Conservation (phyloP, 2,113 vertebrate species). For the Heloderma charlesbogerti region DNA sequence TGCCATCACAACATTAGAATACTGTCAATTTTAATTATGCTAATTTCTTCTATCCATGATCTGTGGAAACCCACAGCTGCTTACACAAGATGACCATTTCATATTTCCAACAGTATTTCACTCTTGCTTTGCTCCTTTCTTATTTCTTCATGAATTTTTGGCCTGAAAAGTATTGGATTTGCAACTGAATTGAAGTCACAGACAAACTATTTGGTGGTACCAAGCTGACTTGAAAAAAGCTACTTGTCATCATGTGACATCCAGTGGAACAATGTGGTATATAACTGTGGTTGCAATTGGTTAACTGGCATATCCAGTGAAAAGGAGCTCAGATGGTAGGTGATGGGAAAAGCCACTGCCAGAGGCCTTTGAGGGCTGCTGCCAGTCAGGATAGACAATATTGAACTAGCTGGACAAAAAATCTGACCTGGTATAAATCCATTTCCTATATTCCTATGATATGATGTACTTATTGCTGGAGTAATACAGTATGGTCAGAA, state of each 20-base stretch:
- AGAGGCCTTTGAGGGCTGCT: neutral
- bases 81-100: neutral
- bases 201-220: neutral
- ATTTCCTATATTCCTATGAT: neutral
- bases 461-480: neutral
- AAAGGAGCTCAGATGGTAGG: neutral
- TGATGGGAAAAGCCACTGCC: neutral
- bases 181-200: neutral
- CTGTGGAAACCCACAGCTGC: neutral
- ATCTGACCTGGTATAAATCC: no score
- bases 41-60: neutral
- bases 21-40: constrained; percentile 21
- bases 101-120: neutral
- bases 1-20: neutral
- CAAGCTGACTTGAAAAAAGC: neutral
- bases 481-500: neutral
- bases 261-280: neutral
- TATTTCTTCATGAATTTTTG: neutral
- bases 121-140: neutral
- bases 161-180: neutral
- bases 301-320: neutral
- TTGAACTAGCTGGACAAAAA: no score
- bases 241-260: neutral
- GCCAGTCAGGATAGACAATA: no score
- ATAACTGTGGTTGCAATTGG: neutral